A percentile compares a stretch with the other conserved stretches of the same genome.
phyloP scores from a whole-genome alignment of 2,888 invertebrate species.

The Agelastica alni region DNA sequence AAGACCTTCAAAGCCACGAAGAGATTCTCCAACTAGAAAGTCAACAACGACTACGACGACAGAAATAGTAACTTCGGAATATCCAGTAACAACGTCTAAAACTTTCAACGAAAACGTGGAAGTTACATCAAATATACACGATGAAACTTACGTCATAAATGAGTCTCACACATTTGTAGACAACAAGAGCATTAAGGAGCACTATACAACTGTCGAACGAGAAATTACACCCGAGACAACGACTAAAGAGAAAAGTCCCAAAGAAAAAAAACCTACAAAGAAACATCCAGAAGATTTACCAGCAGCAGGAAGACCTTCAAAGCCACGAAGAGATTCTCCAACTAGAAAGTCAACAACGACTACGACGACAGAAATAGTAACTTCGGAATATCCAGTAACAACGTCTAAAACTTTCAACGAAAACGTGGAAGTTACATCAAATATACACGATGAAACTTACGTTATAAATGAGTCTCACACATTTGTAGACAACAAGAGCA shows the following conservation, averaged over 20 bases:
- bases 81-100: slow-evolving; percentile 35
- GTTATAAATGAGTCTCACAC: slow-evolving; percentile 44
- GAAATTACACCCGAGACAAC: background rate
- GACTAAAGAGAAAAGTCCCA: slow-evolving; percentile 15
- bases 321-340: background rate
- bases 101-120: slow-evolving; percentile 42
- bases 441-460: slow-evolving; percentile 44
- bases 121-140: slow-evolving; percentile 40
- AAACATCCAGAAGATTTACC: slow-evolving; percentile 24
- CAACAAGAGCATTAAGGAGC: slow-evolving; percentile 44
- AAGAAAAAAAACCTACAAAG: slow-evolving; percentile 5
- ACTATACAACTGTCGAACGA: slow-evolving; percentile 36
- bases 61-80: background rate
- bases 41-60: background rate
- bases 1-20: slow-evolving; percentile 1
- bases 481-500: slow-evolving; percentile 42
- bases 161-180: slow-evolving; percentile 44
- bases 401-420: slow-evolving; percentile 43
- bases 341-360: background rate
- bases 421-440: slow-evolving; percentile 41
- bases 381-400: slow-evolving; percentile 16
- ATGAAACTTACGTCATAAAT: slow-evolving; percentile 44
- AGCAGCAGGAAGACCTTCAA: slow-evolving; percentile 24
- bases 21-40: background rate
- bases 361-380: background rate